Conservation (phyloP, 2,113 vertebrate genomes). For the Columba janthina region DNA sequence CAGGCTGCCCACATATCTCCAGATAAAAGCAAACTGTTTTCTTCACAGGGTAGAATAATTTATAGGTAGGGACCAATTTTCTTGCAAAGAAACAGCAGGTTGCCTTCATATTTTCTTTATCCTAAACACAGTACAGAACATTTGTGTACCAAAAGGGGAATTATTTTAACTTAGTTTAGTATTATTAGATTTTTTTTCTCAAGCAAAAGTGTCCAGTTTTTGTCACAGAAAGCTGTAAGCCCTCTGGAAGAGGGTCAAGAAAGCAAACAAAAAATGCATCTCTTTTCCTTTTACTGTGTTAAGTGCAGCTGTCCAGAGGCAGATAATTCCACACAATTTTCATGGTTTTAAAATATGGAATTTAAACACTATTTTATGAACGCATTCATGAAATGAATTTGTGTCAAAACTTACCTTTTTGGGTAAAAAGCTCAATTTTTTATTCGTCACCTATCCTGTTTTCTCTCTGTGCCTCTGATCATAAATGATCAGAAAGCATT, state of each 20-base stretch:
- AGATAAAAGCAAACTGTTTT: slow-evolving; percentile 61
- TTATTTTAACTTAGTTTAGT: slow-evolving; percentile 47
- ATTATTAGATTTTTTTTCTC: slow-evolving; percentile 19
- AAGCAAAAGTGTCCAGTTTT: neutral
- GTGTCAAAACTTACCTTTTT: neutral
- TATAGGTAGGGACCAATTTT: slow-evolving; percentile 71
- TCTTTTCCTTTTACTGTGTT: neutral
- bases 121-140: neutral
- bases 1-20: slow-evolving; percentile 42
- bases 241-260: neutral
- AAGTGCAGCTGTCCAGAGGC: neutral
- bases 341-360: neutral
- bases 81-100: slow-evolving; percentile 56
- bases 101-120: slow-evolving; percentile 42
- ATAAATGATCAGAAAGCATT: neutral
- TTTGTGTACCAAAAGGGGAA: neutral
- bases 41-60: slow-evolving; percentile 72
- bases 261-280: neutral
- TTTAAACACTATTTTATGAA: slow-evolving; percentile 4
- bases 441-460: neutral
- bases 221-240: slow-evolving; percentile 2
- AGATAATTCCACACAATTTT: neutral
- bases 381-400: neutral
- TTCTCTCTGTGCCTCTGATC: neutral
- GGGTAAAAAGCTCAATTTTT: neutral